Base-by-base conservation (phyloP, 2,797 vertebrate species). In the Sebastes minor region DNA sequence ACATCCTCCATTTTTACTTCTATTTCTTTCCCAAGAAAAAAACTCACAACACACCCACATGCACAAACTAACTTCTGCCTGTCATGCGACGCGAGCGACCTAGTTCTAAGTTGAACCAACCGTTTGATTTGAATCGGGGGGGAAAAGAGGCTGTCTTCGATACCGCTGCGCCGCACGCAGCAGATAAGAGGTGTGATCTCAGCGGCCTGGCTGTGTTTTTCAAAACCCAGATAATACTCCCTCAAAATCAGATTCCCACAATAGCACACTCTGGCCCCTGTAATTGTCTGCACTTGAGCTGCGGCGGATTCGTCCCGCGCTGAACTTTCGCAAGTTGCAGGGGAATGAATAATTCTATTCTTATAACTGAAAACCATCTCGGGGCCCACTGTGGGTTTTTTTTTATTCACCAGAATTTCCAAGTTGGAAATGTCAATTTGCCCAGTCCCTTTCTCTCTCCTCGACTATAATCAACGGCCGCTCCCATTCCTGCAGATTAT, bases 311-410 rank as follows among this genome's bases (percentile, higher is more conserved):
- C 89, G 81, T 81, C 70, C 82, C n/a, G 32, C 22, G 71, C 72
- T 91, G 88, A 94, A 94, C 91, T 91, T 92, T 89, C 87, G 80
- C 88, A 90, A 84, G 75, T 67, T 57, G 66, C 76, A 55, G 46
- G 71, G 63, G 88, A 89, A 92, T 91, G 86, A 93, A 93, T 93
- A 91, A 93, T 94, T 93, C 82, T 82, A 52, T 89, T 89, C 78
- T 79, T 22, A 85, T 79, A 89, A 75, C 80, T 52, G 59, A 83
- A 83, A 84, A 88, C 80, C 83, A 76, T 92, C 90, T 84, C 66
- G 25, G 42, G 63, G 25, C 35, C 11, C 52, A 32, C 71, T 59
- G 62, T 32, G 20, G 6, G 35, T 71, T 75, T 73, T 52, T 49
- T 71, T 83, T 82, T 74, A 74, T 80, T 81, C 66, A 32, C 52